Base-by-base conservation (phyloP, 2,797 vertebrate species). In the Rallus crepitans region DNA sequence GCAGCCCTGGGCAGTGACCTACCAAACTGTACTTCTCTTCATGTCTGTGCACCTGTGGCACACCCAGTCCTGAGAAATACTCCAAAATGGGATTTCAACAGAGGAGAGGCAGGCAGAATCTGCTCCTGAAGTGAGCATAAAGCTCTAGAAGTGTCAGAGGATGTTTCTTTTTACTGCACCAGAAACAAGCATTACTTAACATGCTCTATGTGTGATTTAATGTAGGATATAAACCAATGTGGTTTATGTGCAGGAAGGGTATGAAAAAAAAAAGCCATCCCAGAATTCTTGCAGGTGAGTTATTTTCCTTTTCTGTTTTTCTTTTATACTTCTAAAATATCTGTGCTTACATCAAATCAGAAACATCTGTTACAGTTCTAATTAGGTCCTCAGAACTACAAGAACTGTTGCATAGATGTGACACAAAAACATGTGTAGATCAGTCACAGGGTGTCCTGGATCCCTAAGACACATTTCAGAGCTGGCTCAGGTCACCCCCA, bases 391-490 rank as follows among this genome's bases (percentile, higher is more conserved):
- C 15, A 48, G 21, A 79, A 48, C 21, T 21, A 66, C 23, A 68
- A 56, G 11, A 42, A 66, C 13, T 45, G 31, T 47, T 60, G 64
- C 20, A 25, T 4, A 64, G 9, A 55, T 9, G 12, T 21, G 18
- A 90, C 20, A 39, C 4, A 52, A 82, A 81, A 27, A 10, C 2
- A 0, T 0, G 27, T 25, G 42, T 7, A 57, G 11, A 24, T n/a
- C n/a, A 56, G 48, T 21, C 39, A 30, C 19, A 90, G 33, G 1
- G 5, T 12, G 10, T 31, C 24, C 14, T 27, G 57, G 12, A 56
- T 13, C n/a, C 3, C 0, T 5, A 33, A 21, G 6, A 47, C 5
- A n/a, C 2, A 57, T 12, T 21, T 61, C 39, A 55, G 15, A 28
- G 52, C 25, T 31, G n/a, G 19, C 33, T 63, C 42, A 64, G 27